Base-by-base conservation (phyloP, 2,797 vertebrate species). In the Salmo trutta region DNA sequence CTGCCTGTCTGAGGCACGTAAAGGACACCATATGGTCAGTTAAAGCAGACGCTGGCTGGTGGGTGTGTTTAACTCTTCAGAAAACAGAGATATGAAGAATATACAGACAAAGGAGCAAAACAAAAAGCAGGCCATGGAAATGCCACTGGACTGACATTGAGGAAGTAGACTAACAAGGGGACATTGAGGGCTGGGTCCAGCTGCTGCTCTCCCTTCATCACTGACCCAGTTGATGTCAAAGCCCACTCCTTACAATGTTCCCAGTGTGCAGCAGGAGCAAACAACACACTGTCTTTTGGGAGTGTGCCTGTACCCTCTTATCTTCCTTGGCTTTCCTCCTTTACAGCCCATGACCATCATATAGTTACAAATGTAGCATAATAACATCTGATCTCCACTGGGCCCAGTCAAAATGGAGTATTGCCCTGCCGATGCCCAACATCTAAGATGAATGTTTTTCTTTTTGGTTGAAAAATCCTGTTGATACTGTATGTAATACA, bases 131-230 rank as follows among this genome's bases (percentile, higher is more conserved):
- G 12, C 41, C 41, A 91, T 89, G 12, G 56, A 79, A 87, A 81
- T 36, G 47, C 79, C 81, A 81, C 82, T 79, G 88, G 53, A 84
- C 81, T 88, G 91, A 93, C 91, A 88, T 90, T 86, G 92, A 93
- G 92, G 87, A 94, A 92, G 91, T 92, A 87, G 86, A 89, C 88
- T 86, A 93, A 94, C 93, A 94, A 94, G 90, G 93, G 91, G 88
- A 93, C 93, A 94, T 94, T 95, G 90, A 93, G 75, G 84, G 87
- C 88, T 71, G 82, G 86, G 86, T 92, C 91, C 93, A 94, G 94
- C 93, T 94, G 93, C 92, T 91, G 81, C 76, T 76, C 68, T 65
- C 88, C 89, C 83, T 87, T 84, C 82, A 82, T 84, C 83, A 89
- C 91, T 93, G 92, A 93, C 90, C 90, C 87, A 93, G 91, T 90